phyloP scores from a whole-genome alignment of 2,888 invertebrate species.

The Deroplatys truncata region DNA sequence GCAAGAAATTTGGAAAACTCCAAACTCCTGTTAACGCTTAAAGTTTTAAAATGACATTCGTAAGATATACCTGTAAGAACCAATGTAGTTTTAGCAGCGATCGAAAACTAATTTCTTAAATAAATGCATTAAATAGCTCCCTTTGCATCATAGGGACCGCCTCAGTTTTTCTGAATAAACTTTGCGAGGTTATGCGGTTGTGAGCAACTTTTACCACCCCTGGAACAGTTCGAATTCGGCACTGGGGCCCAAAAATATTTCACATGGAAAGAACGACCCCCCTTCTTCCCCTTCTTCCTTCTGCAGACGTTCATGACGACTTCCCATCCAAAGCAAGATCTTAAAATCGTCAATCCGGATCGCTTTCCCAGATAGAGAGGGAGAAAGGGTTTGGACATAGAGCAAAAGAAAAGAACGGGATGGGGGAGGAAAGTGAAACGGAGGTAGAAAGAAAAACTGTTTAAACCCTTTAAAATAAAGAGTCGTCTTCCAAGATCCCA shows the following conservation, averaged over 20 bases:
- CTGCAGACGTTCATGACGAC: constrained; percentile 6
- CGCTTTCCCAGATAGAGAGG: not conserved
- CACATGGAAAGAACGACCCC: not conserved
- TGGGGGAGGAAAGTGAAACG: not conserved
- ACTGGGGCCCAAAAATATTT: not conserved
- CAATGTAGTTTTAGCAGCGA: too few species aligned
- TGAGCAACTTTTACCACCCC: not conserved
- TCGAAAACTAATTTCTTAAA: too few species aligned
- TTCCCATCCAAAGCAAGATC: constrained; percentile 18
- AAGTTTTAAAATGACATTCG: too few species aligned
- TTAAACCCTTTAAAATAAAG: not conserved
- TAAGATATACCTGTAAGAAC: too few species aligned
- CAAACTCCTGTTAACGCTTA: too few species aligned
- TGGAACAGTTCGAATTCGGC: not conserved
- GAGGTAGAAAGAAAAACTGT: not conserved
- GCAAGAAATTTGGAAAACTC: too few species aligned
- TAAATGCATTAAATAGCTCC: too few species aligned
- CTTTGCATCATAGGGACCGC: too few species aligned
- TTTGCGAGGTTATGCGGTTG: too few species aligned
- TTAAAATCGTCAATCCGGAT: constrained; percentile 22
- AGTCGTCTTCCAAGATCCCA: not conserved
- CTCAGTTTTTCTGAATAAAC: too few species aligned
- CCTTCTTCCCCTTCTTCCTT: not conserved
- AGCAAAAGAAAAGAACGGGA: not conserved
- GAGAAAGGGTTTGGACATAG: not conserved